Percentiles rank a stretch among this genome's conserved stretches.
phyloP scores from a whole-genome alignment of 2,888 invertebrate genomes.

The Caenorhabditis imperialis region DNA sequence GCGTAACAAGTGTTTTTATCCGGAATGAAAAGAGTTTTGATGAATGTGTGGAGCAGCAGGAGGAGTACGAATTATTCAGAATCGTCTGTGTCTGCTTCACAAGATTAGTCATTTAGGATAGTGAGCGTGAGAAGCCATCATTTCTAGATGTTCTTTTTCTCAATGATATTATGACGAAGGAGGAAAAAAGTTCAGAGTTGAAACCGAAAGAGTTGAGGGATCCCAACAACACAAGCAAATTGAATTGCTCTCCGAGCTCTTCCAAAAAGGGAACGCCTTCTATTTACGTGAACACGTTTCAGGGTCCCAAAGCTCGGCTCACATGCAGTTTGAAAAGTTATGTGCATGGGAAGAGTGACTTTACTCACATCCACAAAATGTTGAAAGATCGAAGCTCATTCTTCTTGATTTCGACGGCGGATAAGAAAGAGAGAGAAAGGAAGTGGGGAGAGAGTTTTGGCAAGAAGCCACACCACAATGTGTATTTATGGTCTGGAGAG shows the following conservation, averaged over 20 bases:
- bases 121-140: too few relatives aligned
- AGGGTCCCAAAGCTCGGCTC: too few relatives aligned
- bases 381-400: constrained; percentile 53
- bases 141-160: constrained; percentile 2
- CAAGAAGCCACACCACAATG: constrained; percentile 18
- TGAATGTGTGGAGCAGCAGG: not conserved
- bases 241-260: too few relatives aligned
- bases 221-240: too few relatives aligned
- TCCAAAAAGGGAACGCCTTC: too few relatives aligned
- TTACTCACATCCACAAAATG: constrained; percentile 37
- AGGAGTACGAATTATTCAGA: constrained; percentile 14
- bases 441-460: constrained; percentile 27
- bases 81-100: too few relatives aligned
- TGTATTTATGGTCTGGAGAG: constrained; percentile 44
- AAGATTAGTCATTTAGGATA: too few relatives aligned
- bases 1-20: too few relatives aligned
- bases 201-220: too few relatives aligned
- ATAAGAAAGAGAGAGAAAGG: constrained; percentile 22
- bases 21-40: too few relatives aligned
- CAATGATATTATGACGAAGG: constrained; percentile 3
- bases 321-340: constrained; percentile 33
- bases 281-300: too few relatives aligned
- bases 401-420: constrained; percentile 49
- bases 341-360: constrained; percentile 15
- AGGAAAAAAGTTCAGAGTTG: not conserved